Base-by-base conservation (phyloP, 2,113 vertebrate genomes). In the Bungarus multicinctus region DNA sequence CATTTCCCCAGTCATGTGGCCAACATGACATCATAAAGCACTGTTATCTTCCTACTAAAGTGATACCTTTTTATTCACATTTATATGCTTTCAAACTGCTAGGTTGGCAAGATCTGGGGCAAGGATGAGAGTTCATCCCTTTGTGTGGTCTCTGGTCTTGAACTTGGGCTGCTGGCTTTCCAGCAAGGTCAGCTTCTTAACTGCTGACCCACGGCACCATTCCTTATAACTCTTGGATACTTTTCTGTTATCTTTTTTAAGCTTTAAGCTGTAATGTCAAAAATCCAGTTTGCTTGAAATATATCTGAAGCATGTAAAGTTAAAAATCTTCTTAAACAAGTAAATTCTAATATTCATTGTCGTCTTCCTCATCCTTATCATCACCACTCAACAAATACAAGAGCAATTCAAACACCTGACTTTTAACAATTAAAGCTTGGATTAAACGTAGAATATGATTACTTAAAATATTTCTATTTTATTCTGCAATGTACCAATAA, bases 401-500 rank as follows among this genome's bases (percentile, higher is more conserved):
- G 2, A 1, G 92, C 95, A 93, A 87, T 25, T 0, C 20, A 94
- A 94, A 96, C 1, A 95, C 55, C 53, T 95, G 64, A 2, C 8
- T 96, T 96, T 94, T 94, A 58, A 87, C 95, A 90, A 57, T 88
- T 93, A 93, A 94, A 7, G 3, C 92, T 18, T 16, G 93, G 87
- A 45, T 12, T 93, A 94, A 64, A 92, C 89, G 95, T 94, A 55
- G 93, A 96, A 95, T 93, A 95, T 2, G 27, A 89, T 91, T 22
- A 81, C 34, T 81, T 39, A 81, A 81, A 81, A 81, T 22, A 93
- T 95, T 96, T 95, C 60, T 93, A 43, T 6, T 92, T 74, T 93
- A 6, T 39, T 6, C 93, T 93, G 3, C 91, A 97, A 88, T 95
- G 96, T 96, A 94, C 69, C 47, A 94, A 93, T 96, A 97, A 50